Evolutionary conservation across 2,888 invertebrate species (phyloP), one percentile per base, ranked within the genome.

Genomic region (Nowickia ferox): DNA sequence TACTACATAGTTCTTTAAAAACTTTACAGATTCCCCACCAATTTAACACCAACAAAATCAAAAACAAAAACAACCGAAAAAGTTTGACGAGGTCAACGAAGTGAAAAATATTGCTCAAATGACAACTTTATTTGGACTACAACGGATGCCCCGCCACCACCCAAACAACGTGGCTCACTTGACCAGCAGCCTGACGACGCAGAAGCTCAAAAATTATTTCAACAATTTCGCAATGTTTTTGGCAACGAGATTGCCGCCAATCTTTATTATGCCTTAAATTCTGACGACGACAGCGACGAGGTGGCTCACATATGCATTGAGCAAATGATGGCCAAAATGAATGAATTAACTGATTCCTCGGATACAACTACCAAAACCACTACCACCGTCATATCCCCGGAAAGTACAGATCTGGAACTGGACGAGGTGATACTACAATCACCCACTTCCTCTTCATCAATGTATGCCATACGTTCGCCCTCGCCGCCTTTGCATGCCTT

Each of bases 71-170:
- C 90, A 87, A 86, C 86, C 61, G 93, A 93, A 89, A 92, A 91
- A 89, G 93, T 93, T 91, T 93, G 93, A 93, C 93, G 92, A 90
- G 93, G 90, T 89, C 91, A 92, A 91, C 92, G 92, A 92, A 93
- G 93, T 93, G 92, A 91, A 90, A 91, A 91, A 90, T 90, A 92
- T 91, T 93, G 93, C 92, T 93, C 93, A 92, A 92, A 91, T 88
- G 89, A 89, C 88, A 38, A 72, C 90, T 88, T 88, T 89, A 88
- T 89, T 87, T 89, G 84, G 84, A 87, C 84, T 57, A 71, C 84
- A 78, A 71, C 40, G 48, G 87, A 84, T 72, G 53, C 57, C 48
- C 77, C 81, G 63, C 13, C 53, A 42, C 77, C 81, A 63, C 11
- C 22, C 42, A 46, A 74, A 51, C 74, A 87, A 22, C 65, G 40